A percentile compares a stretch with the other conserved stretches of the same genome.
phyloP scores from a whole-genome alignment of 2,888 invertebrate species.

The Scotopteryx bipunctaria region DNA sequence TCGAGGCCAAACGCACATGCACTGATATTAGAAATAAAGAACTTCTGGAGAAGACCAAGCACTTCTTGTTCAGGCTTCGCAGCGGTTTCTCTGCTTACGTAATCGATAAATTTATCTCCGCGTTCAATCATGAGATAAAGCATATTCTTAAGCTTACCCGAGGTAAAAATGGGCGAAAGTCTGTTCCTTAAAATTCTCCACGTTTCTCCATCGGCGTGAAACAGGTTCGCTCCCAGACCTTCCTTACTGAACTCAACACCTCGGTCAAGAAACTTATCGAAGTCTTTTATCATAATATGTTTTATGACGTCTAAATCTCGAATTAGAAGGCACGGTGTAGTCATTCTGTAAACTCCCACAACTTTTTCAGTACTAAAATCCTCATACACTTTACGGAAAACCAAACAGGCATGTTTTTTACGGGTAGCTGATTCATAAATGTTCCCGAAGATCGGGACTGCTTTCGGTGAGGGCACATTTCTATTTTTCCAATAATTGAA shows the following conservation, averaged over 20 bases:
- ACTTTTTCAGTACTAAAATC: slow-evolving; percentile 55
- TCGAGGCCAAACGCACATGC: slow-evolving; percentile 56
- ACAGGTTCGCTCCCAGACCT: slow-evolving; percentile 56
- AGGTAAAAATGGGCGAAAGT: slow-evolving; percentile 59
- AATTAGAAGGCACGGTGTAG: slow-evolving; percentile 51
- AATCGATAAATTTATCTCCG: slow-evolving; percentile 29
- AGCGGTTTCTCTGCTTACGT: slow-evolving; percentile 33
- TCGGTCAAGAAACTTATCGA: slow-evolving; percentile 54
- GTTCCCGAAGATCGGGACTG: slow-evolving; percentile 53
- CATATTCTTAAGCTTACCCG: slow-evolving; percentile 62
- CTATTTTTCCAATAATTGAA: slow-evolving; percentile 57
- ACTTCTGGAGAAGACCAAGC: slow-evolving; percentile 46
- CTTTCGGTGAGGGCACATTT: slow-evolving; percentile 50
- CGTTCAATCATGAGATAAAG: slow-evolving; percentile 51
- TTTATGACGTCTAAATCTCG: slow-evolving; percentile 60
- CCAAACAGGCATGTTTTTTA: not conserved
- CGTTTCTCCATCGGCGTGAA: slow-evolving; percentile 53
- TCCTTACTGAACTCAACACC: slow-evolving; percentile 52
- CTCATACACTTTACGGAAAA: slow-evolving; percentile 39
- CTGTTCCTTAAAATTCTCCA: slow-evolving; percentile 55
- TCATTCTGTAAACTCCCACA: slow-evolving; percentile 58
- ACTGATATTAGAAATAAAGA: slow-evolving; percentile 49
- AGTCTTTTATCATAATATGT: slow-evolving; percentile 60
- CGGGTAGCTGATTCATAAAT: slow-evolving; percentile 40
- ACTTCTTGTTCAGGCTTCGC: slow-evolving; percentile 44